Base-by-base conservation (phyloP, 1,140 invertebrate species). In the Anastatus disparis region DNA sequence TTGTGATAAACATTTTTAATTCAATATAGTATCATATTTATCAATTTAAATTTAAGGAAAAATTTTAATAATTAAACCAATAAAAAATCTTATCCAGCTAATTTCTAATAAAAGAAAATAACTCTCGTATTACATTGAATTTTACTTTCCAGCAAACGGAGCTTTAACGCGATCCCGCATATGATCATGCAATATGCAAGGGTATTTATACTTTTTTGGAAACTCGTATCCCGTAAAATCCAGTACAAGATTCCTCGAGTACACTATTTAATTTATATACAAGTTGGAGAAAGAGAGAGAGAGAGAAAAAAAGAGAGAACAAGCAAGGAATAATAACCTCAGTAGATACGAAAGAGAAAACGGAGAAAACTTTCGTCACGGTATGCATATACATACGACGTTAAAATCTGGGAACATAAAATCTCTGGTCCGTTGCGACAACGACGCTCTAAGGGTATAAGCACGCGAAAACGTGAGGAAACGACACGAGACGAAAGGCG, bases 391-490 rank as follows among this genome's bases (percentile, higher is more conserved):
- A 48, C 26, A 64, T 38, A 15, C 71, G 26, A 13, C 26, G 29
- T 2, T 20, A 76, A 78, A 77, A n/a, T n/a, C 66, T 74, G 75
- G 73, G 75, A 75, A 77, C 81, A 83, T 84, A 84, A 84, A 85
- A 84, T 74, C 80, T 78, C 75, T 76, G 79, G 75, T 74, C 75
- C 79, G 81, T 82, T 81, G 80, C 81, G 78, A 71, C 74, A 29
- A 27, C 67, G 70, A 63, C 40, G 31, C 4, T 4, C 31, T 10
- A 50, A 68, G 53, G 31, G 55, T 38, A 68, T 59, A 50, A 59
- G 65, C 65, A 50, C 31, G 31, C 55, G 55, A 35, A 35, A 59
- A 59, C 59, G 20, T 72, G 71, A 73, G 76, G 44, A 75, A 56
- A 67, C 65, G 40, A 38, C 38, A 48, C 65, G 53, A 59, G 52